Conservation (phyloP, 2,113 vertebrate species). For the Saimiri boliviensis region DNA sequence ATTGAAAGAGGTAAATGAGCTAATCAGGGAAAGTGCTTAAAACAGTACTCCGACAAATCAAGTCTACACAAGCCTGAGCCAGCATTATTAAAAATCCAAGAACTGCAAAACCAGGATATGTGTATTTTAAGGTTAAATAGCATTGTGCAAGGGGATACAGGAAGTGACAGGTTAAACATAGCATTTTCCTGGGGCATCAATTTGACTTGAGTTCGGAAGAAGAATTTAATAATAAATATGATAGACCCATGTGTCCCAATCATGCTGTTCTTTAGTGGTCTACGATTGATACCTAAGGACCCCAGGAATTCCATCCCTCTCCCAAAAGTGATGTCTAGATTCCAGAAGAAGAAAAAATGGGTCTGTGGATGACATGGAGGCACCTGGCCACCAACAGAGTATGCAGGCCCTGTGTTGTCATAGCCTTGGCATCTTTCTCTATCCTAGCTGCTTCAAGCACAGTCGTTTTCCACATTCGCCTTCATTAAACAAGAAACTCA, state of each 20-base stretch:
- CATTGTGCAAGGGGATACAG: not conserved
- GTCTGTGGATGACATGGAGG: rapidly evolving
- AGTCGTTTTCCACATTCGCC: constrained; percentile 73
- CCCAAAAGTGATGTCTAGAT: not conserved
- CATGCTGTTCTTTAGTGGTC: rapidly evolving
- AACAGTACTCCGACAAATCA: not conserved
- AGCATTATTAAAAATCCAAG: not conserved
- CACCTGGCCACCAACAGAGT: not conserved
- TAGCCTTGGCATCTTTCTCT: constrained; percentile 39
- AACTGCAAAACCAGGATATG: not conserved
- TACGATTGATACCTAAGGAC: not conserved
- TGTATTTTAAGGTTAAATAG: not conserved
- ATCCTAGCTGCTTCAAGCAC: constrained; percentile 33
- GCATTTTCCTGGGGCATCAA: not conserved
- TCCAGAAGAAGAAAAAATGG: not conserved
- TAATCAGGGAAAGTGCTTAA: not conserved
- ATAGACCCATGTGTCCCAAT: not conserved
- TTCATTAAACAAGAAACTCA: constrained; percentile 85
- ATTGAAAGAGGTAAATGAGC: not conserved
- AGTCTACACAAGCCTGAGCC: not conserved
- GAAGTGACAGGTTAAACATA: not conserved
- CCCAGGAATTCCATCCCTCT: not conserved
- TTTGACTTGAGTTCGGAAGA: not conserved
- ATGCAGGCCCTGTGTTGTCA: not conserved
- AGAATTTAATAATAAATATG: not conserved